Percentiles rank a stretch among this genome's conserved stretches.
phyloP scores from a whole-genome alignment of 2,113 vertebrate species.

The Oplegnathus fasciatus region DNA sequence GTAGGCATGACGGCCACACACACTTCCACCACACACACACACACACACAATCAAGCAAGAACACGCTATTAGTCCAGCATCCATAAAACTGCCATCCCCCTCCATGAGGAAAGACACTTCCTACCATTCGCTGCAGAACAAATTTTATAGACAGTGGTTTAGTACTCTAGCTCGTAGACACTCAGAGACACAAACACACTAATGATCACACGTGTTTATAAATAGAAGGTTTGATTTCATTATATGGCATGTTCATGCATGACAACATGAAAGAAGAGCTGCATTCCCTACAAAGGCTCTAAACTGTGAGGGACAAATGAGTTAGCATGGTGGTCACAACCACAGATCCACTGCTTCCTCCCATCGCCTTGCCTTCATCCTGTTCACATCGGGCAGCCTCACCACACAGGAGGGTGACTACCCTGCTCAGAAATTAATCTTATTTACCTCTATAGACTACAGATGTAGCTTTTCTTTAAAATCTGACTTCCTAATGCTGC shows the following conservation, averaged over 20 bases:
- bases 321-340: conserved; percentile 68
- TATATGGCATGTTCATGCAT: conserved; percentile 43
- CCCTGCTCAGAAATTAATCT: conserved; percentile 35
- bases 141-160: conserved; percentile 43
- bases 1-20: conserved; percentile 47
- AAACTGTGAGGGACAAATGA: conserved; percentile 69
- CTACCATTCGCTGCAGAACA: conserved; percentile 17
- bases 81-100: conserved; percentile 6
- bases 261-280: conserved; percentile 58
- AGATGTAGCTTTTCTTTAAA: conserved; percentile 48
- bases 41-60: conserved; percentile 28
- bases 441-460: conserved; percentile 41
- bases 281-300: conserved; percentile 31
- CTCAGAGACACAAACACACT: conserved; percentile 27
- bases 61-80: conserved; percentile 11
- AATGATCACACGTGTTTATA: conserved; percentile 53
- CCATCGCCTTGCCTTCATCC: conserved; percentile 54
- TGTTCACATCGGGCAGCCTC: conserved; percentile 41
- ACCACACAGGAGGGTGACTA: conserved; percentile 63
- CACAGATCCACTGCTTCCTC: conserved; percentile 65
- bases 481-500: background rate
- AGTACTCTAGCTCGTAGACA: background rate
- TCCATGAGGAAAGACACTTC: conserved; percentile 18
- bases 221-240: conserved; percentile 68
- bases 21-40: background rate